These are phyloP conservation scores for Stratiolaelaps scimitus DNA, from an alignment of 1,140 invertebrate genomes.

Conservation along the genomic window DNA sequence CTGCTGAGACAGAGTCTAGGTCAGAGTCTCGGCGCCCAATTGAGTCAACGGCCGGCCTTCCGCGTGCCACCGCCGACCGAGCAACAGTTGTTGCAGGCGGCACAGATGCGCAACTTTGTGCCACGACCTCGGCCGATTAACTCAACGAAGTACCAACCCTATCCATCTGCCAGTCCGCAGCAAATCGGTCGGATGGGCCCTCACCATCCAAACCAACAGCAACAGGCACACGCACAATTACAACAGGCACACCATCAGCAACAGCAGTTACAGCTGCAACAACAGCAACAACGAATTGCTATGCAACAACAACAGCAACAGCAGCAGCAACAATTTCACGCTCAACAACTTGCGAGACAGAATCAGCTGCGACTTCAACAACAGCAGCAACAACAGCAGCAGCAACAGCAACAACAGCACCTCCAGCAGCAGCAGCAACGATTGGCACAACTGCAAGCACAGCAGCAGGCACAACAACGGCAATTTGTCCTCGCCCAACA, in stretches of 20 bases:
- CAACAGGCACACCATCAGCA: conserved; percentile 14
- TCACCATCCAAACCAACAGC: not conserved
- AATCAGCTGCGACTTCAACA: conserved; percentile 19
- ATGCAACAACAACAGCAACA: conserved; percentile 26
- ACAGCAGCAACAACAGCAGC: conserved; percentile 22
- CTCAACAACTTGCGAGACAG: not conserved
- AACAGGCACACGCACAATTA: conserved; percentile 4
- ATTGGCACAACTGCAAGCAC: conserved; percentile 25
- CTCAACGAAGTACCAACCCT: conserved; percentile 24
- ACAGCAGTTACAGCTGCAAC: conserved; percentile 10
- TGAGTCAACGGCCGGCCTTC: not conserved
- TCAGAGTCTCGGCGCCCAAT: conserved; percentile 5
- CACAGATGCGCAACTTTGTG: conserved; percentile 6
- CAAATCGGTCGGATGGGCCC: not conserved
- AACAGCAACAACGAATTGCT: conserved; percentile 2
- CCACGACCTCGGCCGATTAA: conserved; percentile 22
- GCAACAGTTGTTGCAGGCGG: not conserved
- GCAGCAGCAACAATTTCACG: conserved; percentile 1
- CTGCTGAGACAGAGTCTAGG: conserved; percentile 18
- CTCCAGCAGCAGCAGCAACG: conserved; percentile 26
- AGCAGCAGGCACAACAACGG: conserved; percentile 5
- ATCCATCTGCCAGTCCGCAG: not conserved
- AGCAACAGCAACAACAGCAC: conserved; percentile 29
- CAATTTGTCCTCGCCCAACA: too few relatives aligned
- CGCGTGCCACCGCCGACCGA: not conserved